Percentiles rank a stretch among this genome's conserved stretches.
Evolutionary conservation across 2,888 invertebrate genomes (phyloP).

Genomic region (Timandra comae): DNA sequence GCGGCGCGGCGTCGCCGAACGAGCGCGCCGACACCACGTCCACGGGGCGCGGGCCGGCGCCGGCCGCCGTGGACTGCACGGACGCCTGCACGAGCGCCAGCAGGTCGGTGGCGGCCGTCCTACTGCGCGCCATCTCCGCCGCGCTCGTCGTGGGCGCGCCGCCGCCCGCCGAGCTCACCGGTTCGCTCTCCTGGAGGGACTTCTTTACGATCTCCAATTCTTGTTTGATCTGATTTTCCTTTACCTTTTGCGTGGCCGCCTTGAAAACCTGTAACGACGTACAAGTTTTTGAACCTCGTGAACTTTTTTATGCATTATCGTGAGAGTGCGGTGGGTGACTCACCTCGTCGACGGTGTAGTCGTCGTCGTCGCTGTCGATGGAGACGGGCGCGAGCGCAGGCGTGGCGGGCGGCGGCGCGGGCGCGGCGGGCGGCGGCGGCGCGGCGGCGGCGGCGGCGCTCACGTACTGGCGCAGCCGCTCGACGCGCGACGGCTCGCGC

Average conservation of each 20-base stretch:
- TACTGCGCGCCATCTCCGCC: slow-evolving; percentile 2
- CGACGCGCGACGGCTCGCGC: slow-evolving; percentile 85
- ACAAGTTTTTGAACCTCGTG: no score
- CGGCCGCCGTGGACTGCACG: slow-evolving; percentile 37
- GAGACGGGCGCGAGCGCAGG: slow-evolving; percentile 20
- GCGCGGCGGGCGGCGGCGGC: slow-evolving; percentile 80
- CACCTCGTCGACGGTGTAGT: slow-evolving; percentile 89
- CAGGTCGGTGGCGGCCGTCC: slow-evolving; percentile 53
- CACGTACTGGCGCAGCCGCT: slow-evolving; percentile 85
- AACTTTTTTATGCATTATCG: neutral
- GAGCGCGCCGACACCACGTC: slow-evolving; percentile 49
- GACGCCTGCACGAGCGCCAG: slow-evolving; percentile 62
- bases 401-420: slow-evolving; percentile 81
- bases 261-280: slow-evolving; percentile 79
- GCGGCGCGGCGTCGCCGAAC: slow-evolving; percentile 47
- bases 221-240: slow-evolving; percentile 76
- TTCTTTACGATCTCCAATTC: slow-evolving; percentile 76
- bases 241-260: slow-evolving; percentile 84
- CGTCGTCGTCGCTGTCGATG: slow-evolving; percentile 81
- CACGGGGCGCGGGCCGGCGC: slow-evolving; percentile 20
- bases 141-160: slow-evolving; percentile 4
- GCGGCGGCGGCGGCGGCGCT: slow-evolving; percentile 57
- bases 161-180: neutral
- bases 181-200: slow-evolving; percentile 46
- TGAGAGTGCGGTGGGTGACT: slow-evolving; percentile 5